Evolutionary conservation across 2,888 invertebrate species (phyloP), one percentile per base, ranked within the genome.

Genomic region (Trissoscelio sp.): DNA sequence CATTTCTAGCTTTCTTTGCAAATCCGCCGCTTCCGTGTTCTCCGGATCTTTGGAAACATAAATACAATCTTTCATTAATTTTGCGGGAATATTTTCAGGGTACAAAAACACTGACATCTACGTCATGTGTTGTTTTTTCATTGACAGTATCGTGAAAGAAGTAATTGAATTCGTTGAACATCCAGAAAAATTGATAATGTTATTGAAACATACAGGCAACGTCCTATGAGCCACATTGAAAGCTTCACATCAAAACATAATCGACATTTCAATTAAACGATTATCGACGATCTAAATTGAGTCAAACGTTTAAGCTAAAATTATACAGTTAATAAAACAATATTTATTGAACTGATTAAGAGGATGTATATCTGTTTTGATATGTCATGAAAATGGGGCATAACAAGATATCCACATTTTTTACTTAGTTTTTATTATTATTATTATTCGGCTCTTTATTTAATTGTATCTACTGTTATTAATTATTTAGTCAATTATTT

Each of bases 1-100:
- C 92, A 96, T 94, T 92, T 97, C 97, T 89, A 98, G 92, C 93
- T 98, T 98, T 90, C 96, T 94, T 92, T 97, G 97, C 88, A 98
- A 93, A 91, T 97, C 97, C 79, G 95, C 95, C 53, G 96, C 96
- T 88, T 95, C 96, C 87, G 96, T 95, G 91, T 97, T 96, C 92
- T 97, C 96, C 84, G 96, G 94, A 93, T 97, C 97, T 96, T 94
- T 82, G 92, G 92, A 84, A 84, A 92, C 91, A 72, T 42, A 64
- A 77, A 60, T 7, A 44, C 4, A 42, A 14, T 22, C 18, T 42
- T 62, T 58, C 42, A 75, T 75, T 75, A 70, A 79, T 73, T 67
- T 53, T 53, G 28, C 20, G 57, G 24, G 18, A 31, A 44, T 37
- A 7, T 37, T 31, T 46, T 44, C 3, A 12, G 9, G 20, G 44